A percentile compares a stretch with the other conserved stretches of the same genome.
Evolutionary conservation across 1,140 invertebrate genomes (phyloP).

Genomic region (Macrotrachela quadricornifera): DNA sequence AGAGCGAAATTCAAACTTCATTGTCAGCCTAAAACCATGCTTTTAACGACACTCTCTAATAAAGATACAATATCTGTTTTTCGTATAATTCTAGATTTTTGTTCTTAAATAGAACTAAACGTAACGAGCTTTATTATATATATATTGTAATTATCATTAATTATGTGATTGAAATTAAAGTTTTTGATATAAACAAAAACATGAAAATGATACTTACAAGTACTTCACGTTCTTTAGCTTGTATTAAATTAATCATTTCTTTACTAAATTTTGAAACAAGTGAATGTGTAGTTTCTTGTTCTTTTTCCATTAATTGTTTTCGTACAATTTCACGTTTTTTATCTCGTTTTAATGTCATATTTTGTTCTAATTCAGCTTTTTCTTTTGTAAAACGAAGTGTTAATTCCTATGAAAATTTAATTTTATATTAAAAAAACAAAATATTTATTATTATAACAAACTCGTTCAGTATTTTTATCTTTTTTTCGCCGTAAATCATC

Average conservation of each 20-base stretch:
- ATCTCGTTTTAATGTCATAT: slow-evolving; percentile 19
- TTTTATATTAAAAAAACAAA: not conserved
- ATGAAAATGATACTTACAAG: not conserved
- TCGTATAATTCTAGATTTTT: too few relatives aligned
- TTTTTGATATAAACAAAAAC: not conserved
- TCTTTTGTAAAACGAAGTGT: slow-evolving; percentile 14
- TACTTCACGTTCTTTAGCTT: slow-evolving; percentile 20
- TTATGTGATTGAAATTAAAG: too few relatives aligned
- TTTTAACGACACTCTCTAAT: not conserved
- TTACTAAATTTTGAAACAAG: slow-evolving; percentile 24
- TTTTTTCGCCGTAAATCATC: slow-evolving; percentile 15
- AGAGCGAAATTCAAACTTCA: too few relatives aligned
- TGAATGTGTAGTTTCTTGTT: slow-evolving; percentile 20
- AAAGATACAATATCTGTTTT: not conserved
- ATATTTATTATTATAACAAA: not conserved
- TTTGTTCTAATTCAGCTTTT: slow-evolving; percentile 22
- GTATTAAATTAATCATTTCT: slow-evolving; percentile 25
- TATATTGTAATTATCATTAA: too few relatives aligned
- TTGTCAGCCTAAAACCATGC: not conserved
- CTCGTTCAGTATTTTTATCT: not conserved
- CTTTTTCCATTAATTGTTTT: slow-evolving; percentile 20
- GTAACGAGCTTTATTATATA: too few relatives aligned
- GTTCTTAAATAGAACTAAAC: too few relatives aligned
- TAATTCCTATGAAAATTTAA: not conserved
- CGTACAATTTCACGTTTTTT: slow-evolving; percentile 22